A percentile compares a stretch with the other conserved stretches of the same genome.
These are phyloP conservation scores for Ametastegia equiseti DNA, from an alignment of 2,888 invertebrate genomes.

Conservation along the genomic window DNA sequence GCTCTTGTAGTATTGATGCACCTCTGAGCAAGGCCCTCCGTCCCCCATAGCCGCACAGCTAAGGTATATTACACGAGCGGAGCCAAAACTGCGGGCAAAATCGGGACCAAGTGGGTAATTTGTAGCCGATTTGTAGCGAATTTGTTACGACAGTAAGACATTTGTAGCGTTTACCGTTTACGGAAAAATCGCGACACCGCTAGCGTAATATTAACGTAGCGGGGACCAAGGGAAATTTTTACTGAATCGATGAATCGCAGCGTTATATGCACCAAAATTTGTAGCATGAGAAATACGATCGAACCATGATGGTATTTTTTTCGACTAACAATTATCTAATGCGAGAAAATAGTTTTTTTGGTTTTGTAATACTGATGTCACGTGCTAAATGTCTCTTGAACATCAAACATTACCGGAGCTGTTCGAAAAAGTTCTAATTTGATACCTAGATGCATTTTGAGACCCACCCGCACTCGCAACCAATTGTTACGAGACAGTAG, in stretches of 20 bases:
- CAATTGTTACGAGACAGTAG: background rate
- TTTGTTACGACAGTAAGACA: background rate
- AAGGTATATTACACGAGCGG: slow-evolving; percentile 9
- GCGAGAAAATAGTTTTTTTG: background rate
- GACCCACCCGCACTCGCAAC: background rate
- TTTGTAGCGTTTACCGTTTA: background rate
- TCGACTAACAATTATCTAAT: background rate
- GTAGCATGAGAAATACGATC: background rate
- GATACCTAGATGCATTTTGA: background rate
- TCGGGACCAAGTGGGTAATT: background rate
- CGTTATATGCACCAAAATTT: background rate
- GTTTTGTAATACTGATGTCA: background rate
- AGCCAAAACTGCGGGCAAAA: background rate
- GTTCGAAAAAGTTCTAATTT: background rate
- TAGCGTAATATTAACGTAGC: background rate
- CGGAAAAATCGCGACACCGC: background rate
- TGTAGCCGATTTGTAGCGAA: slow-evolving; percentile 25
- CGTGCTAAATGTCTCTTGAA: background rate
- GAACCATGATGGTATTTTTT: background rate
- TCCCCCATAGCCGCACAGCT: background rate
- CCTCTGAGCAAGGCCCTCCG: background rate
- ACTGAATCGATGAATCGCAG: background rate
- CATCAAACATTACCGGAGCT: background rate
- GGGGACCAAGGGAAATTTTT: background rate
- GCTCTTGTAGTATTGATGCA: background rate